Base-by-base conservation (phyloP, 2,888 invertebrate genomes). In the Embidobia sp. region DNA sequence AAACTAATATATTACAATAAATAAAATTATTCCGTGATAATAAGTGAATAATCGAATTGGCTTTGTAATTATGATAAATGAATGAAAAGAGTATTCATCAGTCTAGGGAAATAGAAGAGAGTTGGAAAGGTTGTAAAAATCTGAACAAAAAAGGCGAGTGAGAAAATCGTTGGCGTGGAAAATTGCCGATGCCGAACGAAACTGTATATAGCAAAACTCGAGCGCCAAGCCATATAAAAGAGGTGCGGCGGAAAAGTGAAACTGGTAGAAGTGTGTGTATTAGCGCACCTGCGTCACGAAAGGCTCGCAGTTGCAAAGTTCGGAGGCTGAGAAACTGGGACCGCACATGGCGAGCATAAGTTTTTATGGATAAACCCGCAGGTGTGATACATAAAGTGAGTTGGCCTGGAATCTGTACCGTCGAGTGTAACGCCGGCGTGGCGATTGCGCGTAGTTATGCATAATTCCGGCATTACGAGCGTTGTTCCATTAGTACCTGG, bases 311-410 rank as follows among this genome's bases (percentile, higher is more conserved):
- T 72, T 55, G 15, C 35, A 22, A 51, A 74, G 61, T 61, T 63
- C 51, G 44, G 55, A 63, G 55, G 49, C 57, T 64, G 70, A 70
- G 74, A 51, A 73, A 49, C 46, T 27, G 59, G 59, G 33, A 76
- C 57, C 61, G 73, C 73, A 77, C 76, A 79, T 79, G 59, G 66
- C 79, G 66, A 53, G 57, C 74, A 72, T 77, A 78, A 79, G 80
- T 80, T 80, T 81, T 81, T 81, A 81, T 76, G 75, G 59, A 74
- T 55, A 69, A 77, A 74, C 76, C 70, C 69, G 73, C 72, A 79
- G 73, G 59, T 72, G 72, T 72, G 59, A 66, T 77, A 49, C 72
- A 77, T 72, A 67, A 72, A 72, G 67, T 63, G 61, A 66, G 77
- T 73, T 77, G 37, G 48, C 66, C 72, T 72, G 48, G 72, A 72